A percentile compares a stretch with the other conserved stretches of the same genome.
Conservation (phyloP, 2,888 invertebrate genomes). For the Amiota communis region DNA sequence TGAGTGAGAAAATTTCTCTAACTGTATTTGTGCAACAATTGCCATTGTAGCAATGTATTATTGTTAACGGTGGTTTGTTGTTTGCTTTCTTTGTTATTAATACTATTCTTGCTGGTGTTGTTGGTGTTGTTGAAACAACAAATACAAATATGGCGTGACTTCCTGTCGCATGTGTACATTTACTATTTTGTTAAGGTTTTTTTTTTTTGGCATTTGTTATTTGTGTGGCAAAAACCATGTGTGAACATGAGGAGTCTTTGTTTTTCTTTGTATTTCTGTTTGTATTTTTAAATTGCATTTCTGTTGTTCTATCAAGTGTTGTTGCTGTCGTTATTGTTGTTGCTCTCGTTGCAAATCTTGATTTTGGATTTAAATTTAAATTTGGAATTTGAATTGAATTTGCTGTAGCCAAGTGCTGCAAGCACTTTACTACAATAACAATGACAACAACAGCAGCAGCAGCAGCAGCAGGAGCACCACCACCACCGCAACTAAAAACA, state of each 20-base stretch:
- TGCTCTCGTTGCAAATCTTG: conserved; percentile 32
- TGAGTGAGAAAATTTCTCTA: conserved; percentile 13
- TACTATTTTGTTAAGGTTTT: conserved; percentile 26
- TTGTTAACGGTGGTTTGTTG: conserved; percentile 55
- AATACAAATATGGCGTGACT: conserved; percentile 56
- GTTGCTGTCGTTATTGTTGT: conserved; percentile 30
- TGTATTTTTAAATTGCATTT: conserved; percentile 16
- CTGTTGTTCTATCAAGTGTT: not conserved
- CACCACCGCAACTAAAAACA: conserved; percentile 17
- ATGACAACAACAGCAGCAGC: conserved; percentile 37
- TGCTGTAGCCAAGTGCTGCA: not conserved
- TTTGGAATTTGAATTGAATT: conserved; percentile 56
- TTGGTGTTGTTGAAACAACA: conserved; percentile 14
- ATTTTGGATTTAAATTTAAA: conserved; percentile 59
- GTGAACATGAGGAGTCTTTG: conserved; percentile 18
- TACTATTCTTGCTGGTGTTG: not conserved
- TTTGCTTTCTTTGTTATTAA: conserved; percentile 46
- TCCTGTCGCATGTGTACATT: conserved; percentile 52
- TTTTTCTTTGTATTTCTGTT: too few relatives aligned
- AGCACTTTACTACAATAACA: conserved; percentile 51
- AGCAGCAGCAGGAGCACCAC: not conserved
- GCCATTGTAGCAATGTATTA: not conserved
- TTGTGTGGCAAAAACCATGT: not conserved
- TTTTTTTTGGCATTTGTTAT: not conserved
- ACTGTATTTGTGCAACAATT: not conserved